Evolutionary conservation across 2,888 invertebrate species (phyloP).

Genomic region (Antheraea assamensis): DNA sequence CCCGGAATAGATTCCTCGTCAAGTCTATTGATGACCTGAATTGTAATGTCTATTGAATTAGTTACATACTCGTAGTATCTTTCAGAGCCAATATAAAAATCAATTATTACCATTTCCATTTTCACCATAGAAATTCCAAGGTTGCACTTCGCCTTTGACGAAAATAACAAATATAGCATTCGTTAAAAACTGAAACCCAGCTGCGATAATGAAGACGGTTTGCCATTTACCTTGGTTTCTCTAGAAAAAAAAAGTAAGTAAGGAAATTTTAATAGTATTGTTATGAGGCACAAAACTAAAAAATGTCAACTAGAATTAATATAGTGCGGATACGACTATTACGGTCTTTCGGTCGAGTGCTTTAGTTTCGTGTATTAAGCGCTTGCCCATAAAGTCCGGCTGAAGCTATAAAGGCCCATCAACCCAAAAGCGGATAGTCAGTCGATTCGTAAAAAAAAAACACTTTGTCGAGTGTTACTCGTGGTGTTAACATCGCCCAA

Average conservation of each 20-base stretch:
- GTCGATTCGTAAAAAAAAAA: too few relatives aligned
- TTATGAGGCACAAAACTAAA: not conserved
- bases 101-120: constrained; percentile 31
- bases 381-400: too few relatives aligned
- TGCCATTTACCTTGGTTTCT: constrained; percentile 81
- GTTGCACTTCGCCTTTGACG: constrained; percentile 85
- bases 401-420: too few relatives aligned
- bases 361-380: too few relatives aligned
- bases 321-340: too few relatives aligned
- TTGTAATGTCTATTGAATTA: not conserved
- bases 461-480: too few relatives aligned
- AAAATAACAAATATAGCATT: constrained; percentile 85
- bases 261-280: not conserved
- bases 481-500: too few relatives aligned
- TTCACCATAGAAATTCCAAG: constrained; percentile 85
- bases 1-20: not conserved
- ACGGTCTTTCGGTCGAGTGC: too few relatives aligned
- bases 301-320: too few relatives aligned
- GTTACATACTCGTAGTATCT: not conserved
- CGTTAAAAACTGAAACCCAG: constrained; percentile 83
- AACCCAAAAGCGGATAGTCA: too few relatives aligned
- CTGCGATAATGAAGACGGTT: constrained; percentile 85
- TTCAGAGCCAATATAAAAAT: not conserved
- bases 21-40: not conserved
- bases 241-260: constrained; percentile 39